Percentiles rank a stretch among this genome's conserved stretches.
phyloP scores from a whole-genome alignment of 2,113 vertebrate genomes.

The Hypanus sabinus region DNA sequence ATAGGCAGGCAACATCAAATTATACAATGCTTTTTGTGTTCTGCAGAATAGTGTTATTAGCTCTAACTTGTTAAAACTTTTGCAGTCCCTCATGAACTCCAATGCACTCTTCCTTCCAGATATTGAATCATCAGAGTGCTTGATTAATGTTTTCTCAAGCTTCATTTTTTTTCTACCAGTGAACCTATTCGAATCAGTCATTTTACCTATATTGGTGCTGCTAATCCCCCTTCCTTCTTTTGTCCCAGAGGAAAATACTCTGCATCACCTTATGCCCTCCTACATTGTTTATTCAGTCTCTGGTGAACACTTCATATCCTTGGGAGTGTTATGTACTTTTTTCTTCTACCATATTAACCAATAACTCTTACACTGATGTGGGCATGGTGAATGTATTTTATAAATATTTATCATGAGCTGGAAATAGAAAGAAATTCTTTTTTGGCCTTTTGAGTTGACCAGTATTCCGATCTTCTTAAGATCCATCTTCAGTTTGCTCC shows the following conservation, averaged over 20 bases:
- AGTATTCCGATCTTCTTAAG: neutral
- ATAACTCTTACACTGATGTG: neutral
- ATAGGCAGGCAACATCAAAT: neutral
- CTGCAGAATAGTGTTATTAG: neutral
- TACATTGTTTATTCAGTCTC: neutral
- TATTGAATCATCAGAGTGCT: neutral
- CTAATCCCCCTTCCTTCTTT: neutral
- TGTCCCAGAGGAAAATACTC: neutral
- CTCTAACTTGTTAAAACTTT: neutral
- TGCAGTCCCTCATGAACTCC: neutral
- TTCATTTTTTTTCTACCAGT: neutral
- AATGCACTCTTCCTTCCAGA: neutral
- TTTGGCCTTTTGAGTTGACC: neutral
- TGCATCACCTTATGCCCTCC: neutral
- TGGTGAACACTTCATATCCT: neutral
- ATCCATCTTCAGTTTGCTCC: neutral
- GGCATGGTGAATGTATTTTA: too few species aligned
- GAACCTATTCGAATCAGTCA: neutral
- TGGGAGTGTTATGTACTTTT: neutral
- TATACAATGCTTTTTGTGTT: neutral
- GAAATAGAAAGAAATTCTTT: neutral
- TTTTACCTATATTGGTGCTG: too few species aligned
- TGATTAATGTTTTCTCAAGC: neutral
- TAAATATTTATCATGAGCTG: neutral
- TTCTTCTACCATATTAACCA: neutral